phyloP scores from a whole-genome alignment of 2,888 invertebrate genomes.

The Heterodera filipjevi region DNA sequence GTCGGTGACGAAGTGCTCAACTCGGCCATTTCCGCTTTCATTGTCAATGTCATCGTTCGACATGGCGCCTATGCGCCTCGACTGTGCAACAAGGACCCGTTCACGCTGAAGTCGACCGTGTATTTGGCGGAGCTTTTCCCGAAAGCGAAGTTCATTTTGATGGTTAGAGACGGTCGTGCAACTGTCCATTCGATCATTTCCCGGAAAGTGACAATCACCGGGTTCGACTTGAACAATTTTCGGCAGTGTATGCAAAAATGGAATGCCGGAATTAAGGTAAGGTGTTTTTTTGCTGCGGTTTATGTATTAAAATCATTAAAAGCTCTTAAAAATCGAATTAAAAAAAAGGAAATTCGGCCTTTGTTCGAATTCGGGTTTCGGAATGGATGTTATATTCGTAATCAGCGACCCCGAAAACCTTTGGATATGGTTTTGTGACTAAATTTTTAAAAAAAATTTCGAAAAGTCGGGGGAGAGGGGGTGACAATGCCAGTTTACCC shows the following conservation, averaged over 20 bases:
- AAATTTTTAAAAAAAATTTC: no score
- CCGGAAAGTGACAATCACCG: constrained; percentile 84
- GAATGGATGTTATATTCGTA: no score
- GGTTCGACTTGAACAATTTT: constrained; percentile 90
- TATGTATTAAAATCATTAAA: no score
- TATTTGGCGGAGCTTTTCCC: constrained; percentile 94
- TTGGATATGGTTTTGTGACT: no score
- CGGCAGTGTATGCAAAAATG: constrained; percentile 90
- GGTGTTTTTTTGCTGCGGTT: background rate
- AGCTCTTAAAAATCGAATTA: no score
- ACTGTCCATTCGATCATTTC: constrained; percentile 97
- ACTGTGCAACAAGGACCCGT: constrained; percentile 97
- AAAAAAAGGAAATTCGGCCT: no score
- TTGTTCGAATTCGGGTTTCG: no score
- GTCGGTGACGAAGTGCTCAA: constrained; percentile 89
- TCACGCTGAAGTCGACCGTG: constrained; percentile 92
- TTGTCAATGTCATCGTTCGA: constrained; percentile 77
- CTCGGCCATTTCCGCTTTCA: constrained; percentile 93
- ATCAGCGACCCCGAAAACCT: no score
- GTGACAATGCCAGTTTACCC: no score
- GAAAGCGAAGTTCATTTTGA: constrained; percentile 93
- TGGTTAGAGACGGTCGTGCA: constrained; percentile 96
- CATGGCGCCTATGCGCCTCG: constrained; percentile 89
- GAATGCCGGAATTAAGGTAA: constrained; percentile 72
- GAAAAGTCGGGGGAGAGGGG: no score